Evolutionary conservation across 2,888 invertebrate genomes (phyloP).

Genomic region (Hypena proboscidalis): DNA sequence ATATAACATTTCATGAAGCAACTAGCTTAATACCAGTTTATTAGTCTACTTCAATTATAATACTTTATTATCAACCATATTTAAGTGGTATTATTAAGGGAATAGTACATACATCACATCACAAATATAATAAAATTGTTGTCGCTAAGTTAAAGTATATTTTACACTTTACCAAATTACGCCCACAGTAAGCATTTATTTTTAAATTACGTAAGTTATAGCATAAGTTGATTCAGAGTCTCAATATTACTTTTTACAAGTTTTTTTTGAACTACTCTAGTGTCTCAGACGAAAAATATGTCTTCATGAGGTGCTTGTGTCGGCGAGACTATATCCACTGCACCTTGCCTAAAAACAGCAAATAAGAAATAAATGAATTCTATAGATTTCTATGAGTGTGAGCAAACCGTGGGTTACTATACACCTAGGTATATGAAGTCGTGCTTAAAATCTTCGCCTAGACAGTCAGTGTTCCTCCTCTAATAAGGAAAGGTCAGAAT

Average conservation of each 20-base stretch:
- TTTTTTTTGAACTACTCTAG: no score
- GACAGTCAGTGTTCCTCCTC: constrained; percentile 14
- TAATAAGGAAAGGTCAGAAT: constrained; percentile 30
- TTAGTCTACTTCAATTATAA: constrained; percentile 28
- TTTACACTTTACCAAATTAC: constrained; percentile 27
- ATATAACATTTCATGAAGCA: constrained; percentile 28
- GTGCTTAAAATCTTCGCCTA: background rate
- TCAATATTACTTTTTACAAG: constrained; percentile 16
- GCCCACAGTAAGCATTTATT: constrained; percentile 41
- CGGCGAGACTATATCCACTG: no score
- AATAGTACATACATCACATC: constrained; percentile 36
- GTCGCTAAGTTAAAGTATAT: constrained; percentile 23
- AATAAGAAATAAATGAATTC: background rate
- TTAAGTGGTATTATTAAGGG: constrained; percentile 39
- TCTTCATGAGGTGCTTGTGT: constrained; percentile 5
- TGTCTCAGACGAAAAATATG: constrained; percentile 1
- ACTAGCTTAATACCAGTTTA: constrained; percentile 28
- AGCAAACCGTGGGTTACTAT: background rate
- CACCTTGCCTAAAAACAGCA: no score
- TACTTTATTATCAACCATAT: constrained; percentile 25
- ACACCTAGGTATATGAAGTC: constrained; percentile 3
- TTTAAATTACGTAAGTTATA: constrained; percentile 30
- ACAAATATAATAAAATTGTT: constrained; percentile 27
- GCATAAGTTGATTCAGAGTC: constrained; percentile 31
- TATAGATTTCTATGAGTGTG: background rate